These are phyloP conservation scores for Luperina nickerlii DNA, from an alignment of 2,888 invertebrate species.

Conservation along the genomic window DNA sequence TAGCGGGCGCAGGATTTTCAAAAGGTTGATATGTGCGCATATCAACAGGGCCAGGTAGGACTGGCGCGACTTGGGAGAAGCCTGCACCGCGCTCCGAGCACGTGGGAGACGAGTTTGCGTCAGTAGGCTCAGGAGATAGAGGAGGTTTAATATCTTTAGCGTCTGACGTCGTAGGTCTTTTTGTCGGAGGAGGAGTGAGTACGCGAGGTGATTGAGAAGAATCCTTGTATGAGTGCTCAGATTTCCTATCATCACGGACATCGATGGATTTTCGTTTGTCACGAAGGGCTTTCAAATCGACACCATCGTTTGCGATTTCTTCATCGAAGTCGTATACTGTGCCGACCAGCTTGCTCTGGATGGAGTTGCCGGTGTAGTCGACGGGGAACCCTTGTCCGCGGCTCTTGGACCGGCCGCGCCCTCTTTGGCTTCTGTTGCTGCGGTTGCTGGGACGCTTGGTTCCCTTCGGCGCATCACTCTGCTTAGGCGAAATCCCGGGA, in stretches of 20 bases:
- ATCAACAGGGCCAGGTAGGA: slow-evolving; percentile 96
- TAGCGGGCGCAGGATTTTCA: slow-evolving; percentile 90
- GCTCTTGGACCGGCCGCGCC: slow-evolving; percentile 88
- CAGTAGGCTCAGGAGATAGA: slow-evolving; percentile 80
- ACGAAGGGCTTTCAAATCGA: slow-evolving; percentile 94
- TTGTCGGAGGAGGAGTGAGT: slow-evolving; percentile 86
- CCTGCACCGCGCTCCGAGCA: slow-evolving; percentile 73
- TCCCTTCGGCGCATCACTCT: slow-evolving; percentile 86
- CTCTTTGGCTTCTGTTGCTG: slow-evolving; percentile 85
- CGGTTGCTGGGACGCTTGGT: slow-evolving; percentile 82
- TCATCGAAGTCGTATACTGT: slow-evolving; percentile 97
- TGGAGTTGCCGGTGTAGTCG: slow-evolving; percentile 91
- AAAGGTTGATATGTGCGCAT: slow-evolving; percentile 95
- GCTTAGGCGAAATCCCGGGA: slow-evolving; percentile 92
- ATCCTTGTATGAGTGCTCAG: slow-evolving; percentile 89
- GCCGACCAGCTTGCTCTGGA: slow-evolving; percentile 95
- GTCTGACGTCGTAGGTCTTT: slow-evolving; percentile 81
- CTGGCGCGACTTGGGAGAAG: slow-evolving; percentile 92
- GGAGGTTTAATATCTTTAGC: slow-evolving; percentile 87
- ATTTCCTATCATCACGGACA: slow-evolving; percentile 90
- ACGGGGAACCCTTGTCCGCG: slow-evolving; percentile 82
- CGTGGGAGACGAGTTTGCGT: slow-evolving; percentile 71
- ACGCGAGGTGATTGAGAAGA: slow-evolving; percentile 91
- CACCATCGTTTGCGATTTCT: slow-evolving; percentile 94
- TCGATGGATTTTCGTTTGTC: slow-evolving; percentile 95